Evolutionary conservation across 1,140 invertebrate species (phyloP), one percentile per base, ranked within the genome.

Genomic region (Lasioglossum albipes): DNA sequence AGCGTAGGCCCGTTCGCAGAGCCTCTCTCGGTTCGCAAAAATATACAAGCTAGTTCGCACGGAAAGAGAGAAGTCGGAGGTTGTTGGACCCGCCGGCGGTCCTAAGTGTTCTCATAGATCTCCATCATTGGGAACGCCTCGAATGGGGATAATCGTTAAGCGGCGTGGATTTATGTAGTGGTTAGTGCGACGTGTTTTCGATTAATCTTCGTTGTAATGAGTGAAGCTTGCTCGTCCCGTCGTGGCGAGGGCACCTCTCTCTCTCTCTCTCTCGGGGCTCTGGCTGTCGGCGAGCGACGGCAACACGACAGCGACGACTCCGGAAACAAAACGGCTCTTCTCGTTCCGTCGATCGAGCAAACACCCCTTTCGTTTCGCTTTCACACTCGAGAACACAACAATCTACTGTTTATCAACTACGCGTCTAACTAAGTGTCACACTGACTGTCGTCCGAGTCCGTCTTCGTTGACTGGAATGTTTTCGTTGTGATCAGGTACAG

Each of bases 401-500:
- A 5, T 42, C 42, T 57, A 18, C 42, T 22, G 62, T 79, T 61
- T 78, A 77, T 31, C 61, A 57, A 57, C 75, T 75, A 70, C 45
- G 77, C 78, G 49, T 45, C 72, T 20, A 70, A 69, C 57, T 36
- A 36, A 3, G 36, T 36, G 42, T 54, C 66, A 22, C 73, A 64
- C 73, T 36, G 22, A 42, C n/a, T 20, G 70, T 5, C 36, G 18
- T 42, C 20, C 20, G 36, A 66, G 67, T 77, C 54, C 36, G 36
- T 65, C 13, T 87, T 83, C 76, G 61, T 71, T 84, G 41, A 77
- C 67, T 57, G 49, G 20, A 18, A 7, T 57, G 74, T 84, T 84
- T 84, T 87, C 85, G 85, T 87, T 87, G 85, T 87, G 54, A 73
- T 87, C 86, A 87, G 83, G 82, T 87, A 87, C 85, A 61, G 70